Percentiles rank a stretch among this genome's conserved stretches.
Conservation (phyloP, 2,797 vertebrate species). For the Eupleurogrammus muticus region DNA sequence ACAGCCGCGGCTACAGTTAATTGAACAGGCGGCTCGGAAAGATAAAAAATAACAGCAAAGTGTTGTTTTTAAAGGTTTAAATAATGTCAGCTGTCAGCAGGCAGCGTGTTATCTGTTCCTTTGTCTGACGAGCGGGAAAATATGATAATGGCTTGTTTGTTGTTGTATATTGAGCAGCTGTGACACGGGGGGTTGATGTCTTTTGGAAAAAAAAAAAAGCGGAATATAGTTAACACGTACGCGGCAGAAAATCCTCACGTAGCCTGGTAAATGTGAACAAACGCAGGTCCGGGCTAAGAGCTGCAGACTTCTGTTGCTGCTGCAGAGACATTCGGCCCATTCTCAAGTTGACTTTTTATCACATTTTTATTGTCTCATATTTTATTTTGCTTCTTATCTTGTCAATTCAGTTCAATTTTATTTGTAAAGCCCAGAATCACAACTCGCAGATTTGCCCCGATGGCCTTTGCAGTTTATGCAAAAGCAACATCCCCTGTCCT, state of each 20-base stretch:
- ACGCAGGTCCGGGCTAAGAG: constrained; percentile 63
- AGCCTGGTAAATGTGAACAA: constrained; percentile 55
- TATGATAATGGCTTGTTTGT: constrained; percentile 60
- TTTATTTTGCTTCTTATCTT: too few species aligned
- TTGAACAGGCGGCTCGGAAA: not conserved
- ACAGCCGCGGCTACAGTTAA: not conserved
- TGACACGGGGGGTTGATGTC: constrained; percentile 41
- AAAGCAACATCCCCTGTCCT: too few species aligned
- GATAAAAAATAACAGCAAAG: not conserved
- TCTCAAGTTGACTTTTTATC: too few species aligned
- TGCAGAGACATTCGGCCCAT: constrained; percentile 37
- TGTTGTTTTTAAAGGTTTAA: constrained; percentile 15
- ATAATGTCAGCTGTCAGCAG: constrained; percentile 43
- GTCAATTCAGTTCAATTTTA: too few species aligned
- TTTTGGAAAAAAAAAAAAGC: constrained; percentile 29
- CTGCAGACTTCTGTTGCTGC: too few species aligned
- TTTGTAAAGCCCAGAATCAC: too few species aligned
- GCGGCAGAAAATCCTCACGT: constrained; percentile 33
- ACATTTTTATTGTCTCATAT: too few species aligned
- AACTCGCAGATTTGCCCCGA: too few species aligned
- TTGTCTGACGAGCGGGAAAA: constrained; percentile 57
- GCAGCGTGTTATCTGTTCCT: constrained; percentile 35
- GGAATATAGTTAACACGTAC: constrained; percentile 42
- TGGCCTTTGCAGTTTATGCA: too few species aligned
- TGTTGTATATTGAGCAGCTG: constrained; percentile 57